Percentiles rank a stretch among this genome's conserved stretches.
Evolutionary conservation across 1,140 invertebrate genomes (phyloP).

Genomic region (Drosophila tani): DNA sequence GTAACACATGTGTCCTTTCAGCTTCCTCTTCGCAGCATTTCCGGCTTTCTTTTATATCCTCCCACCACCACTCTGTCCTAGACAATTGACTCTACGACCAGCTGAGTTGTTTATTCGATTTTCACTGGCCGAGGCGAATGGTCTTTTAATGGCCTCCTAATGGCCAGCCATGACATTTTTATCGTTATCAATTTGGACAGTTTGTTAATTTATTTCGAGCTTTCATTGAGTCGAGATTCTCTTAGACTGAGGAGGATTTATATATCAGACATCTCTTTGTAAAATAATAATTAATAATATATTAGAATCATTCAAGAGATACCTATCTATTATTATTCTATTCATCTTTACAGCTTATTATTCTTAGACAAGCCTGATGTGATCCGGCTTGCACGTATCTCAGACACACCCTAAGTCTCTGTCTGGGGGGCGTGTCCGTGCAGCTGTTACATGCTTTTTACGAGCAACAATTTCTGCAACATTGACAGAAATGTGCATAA

Average conservation of each 20-base stretch:
- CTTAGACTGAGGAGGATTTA: not conserved
- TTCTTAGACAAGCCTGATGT: too few relatives aligned
- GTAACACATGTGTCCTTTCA: slow-evolving; percentile 24
- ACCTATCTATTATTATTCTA: too few relatives aligned
- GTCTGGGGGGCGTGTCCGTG: slow-evolving; percentile 51
- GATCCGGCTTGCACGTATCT: too few relatives aligned
- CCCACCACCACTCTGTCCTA: slow-evolving; percentile 14
- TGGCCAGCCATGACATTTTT: slow-evolving; percentile 44
- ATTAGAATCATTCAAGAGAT: not conserved
- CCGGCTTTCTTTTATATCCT: slow-evolving; percentile 20
- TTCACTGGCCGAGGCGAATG: slow-evolving; percentile 20
- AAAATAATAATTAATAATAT: not conserved
- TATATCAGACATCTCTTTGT: too few relatives aligned
- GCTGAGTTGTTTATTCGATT: slow-evolving; percentile 54
- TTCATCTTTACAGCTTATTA: too few relatives aligned
- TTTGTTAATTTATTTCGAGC: slow-evolving; percentile 51
- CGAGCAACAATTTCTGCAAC: slow-evolving; percentile 74
- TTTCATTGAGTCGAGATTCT: not conserved
- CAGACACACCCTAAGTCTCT: not conserved
- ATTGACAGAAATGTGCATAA: slow-evolving; percentile 76
- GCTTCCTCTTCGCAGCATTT: slow-evolving; percentile 3
- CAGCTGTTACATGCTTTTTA: slow-evolving; percentile 69
- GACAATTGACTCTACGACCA: slow-evolving; percentile 36
- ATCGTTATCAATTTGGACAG: slow-evolving; percentile 48
- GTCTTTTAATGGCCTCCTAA: slow-evolving; percentile 47